Percentiles rank a stretch among this genome's conserved stretches.
Evolutionary conservation across 2,113 vertebrate genomes (phyloP).

Genomic region (Okapia johnstoni): DNA sequence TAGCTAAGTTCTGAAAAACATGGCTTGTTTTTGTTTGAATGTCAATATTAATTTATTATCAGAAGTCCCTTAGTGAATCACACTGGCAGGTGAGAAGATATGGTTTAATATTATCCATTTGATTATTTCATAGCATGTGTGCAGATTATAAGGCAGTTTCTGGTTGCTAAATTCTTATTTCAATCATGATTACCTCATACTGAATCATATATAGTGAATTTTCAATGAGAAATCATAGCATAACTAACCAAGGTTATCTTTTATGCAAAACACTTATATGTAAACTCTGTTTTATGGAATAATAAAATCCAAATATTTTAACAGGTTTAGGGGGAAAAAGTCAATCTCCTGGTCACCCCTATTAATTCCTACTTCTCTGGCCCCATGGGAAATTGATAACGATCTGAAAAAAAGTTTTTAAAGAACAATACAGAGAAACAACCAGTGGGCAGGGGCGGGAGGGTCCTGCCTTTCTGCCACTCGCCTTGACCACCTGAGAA

Average conservation of each 20-base stretch:
- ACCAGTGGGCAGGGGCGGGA: neutral
- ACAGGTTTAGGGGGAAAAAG: fast-evolving
- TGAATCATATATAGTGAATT: neutral
- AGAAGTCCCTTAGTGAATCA: conserved; percentile 70
- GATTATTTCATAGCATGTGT: conserved; percentile 67
- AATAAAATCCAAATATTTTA: neutral
- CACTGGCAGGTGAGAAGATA: conserved; percentile 71
- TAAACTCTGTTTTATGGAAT: neutral
- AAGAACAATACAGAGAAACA: neutral
- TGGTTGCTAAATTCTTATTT: conserved; percentile 54
- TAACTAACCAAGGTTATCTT: neutral
- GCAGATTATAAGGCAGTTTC: conserved; percentile 64
- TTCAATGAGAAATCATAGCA: neutral
- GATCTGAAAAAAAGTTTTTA: neutral
- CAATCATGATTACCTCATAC: neutral
- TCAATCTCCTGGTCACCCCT: neutral
- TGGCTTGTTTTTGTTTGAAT: conserved; percentile 23
- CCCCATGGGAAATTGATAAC: neutral
- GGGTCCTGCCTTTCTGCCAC: conserved; percentile 14
- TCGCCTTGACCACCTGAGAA: neutral
- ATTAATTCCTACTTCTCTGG: neutral
- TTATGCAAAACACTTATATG: neutral
- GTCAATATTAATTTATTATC: conserved; percentile 79
- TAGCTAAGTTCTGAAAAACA: conserved; percentile 38
- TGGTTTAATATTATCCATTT: conserved; percentile 65